phyloP scores from a whole-genome alignment of 2,113 vertebrate species.

The Xenotilapia longispinis region DNA sequence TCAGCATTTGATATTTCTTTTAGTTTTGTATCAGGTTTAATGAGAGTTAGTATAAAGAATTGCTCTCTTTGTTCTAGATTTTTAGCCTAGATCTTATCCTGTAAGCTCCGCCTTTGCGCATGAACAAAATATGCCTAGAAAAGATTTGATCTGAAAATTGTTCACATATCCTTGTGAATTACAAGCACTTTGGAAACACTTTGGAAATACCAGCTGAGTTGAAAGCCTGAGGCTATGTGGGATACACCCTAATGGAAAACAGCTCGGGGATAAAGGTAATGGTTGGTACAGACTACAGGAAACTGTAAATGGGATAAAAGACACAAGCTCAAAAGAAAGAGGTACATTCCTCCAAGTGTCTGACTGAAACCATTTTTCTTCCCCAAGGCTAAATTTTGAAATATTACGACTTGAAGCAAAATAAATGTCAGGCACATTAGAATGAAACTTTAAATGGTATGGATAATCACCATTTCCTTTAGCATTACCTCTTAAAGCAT shows the following conservation, averaged over 20 bases:
- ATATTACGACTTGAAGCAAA: background rate
- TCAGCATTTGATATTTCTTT: background rate
- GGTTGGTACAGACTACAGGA: slow-evolving; percentile 20
- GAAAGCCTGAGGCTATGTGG: slow-evolving; percentile 27
- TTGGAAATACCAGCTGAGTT: background rate
- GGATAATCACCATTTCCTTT: background rate
- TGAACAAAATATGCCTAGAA: background rate
- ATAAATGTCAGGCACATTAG: background rate
- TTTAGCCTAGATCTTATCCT: background rate
- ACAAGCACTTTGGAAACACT: background rate
- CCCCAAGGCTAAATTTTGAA: background rate
- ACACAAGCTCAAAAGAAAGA: background rate
- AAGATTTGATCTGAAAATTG: background rate
- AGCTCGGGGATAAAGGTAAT: slow-evolving; percentile 29
- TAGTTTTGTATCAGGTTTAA: background rate
- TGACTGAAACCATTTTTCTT: slow-evolving; percentile 1
- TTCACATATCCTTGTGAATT: background rate
- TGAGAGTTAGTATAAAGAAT: background rate
- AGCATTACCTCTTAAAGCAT: background rate
- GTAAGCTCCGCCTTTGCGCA: background rate
- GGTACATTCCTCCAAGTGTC: background rate
- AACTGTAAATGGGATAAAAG: slow-evolving; percentile 18
- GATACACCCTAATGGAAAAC: slow-evolving; percentile 29
- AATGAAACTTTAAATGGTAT: background rate
- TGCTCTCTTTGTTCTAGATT: background rate